Percentiles rank a stretch among this genome's conserved stretches.
These are phyloP conservation scores for Siniperca scherzeri DNA, from an alignment of 2,797 vertebrate genomes.

Conservation along the genomic window DNA sequence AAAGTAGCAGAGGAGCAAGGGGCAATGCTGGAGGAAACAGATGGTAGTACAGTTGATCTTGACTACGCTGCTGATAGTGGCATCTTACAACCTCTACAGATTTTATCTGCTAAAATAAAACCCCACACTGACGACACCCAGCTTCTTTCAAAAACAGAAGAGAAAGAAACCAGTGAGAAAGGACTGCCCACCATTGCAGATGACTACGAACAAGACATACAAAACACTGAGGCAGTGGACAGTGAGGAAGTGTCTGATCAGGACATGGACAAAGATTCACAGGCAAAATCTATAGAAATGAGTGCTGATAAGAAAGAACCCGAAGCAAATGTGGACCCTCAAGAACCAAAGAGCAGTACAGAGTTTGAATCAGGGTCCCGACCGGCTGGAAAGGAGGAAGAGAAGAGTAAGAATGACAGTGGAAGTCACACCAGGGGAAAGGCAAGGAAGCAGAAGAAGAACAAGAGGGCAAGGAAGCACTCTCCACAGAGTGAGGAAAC, in stretches of 20 bases:
- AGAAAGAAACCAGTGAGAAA: conserved; percentile 47
- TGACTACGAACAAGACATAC: conserved; percentile 64
- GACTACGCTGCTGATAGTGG: conserved; percentile 77
- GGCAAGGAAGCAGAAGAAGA: conserved; percentile 77
- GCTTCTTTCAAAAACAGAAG: conserved; percentile 35
- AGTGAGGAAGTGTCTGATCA: conserved; percentile 46
- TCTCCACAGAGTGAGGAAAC: conserved; percentile 76
- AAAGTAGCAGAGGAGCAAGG: conserved; percentile 21
- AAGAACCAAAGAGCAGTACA: conserved; percentile 45
- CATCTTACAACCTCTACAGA: conserved; percentile 52
- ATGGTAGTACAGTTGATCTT: conserved; percentile 78
- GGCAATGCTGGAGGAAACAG: conserved; percentile 61
- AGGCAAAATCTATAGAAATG: conserved; percentile 27
- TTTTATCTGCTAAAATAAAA: conserved; percentile 41
- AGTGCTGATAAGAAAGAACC: conserved; percentile 15
- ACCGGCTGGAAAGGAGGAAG: conserved; percentile 51
- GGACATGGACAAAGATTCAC: conserved; percentile 31
- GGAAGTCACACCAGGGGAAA: conserved; percentile 67
- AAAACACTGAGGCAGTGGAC: conserved; percentile 58
- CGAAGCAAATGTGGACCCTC: conserved; percentile 18
- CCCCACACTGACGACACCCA: conserved; percentile 19
- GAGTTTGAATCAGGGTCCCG: conserved; percentile 35
- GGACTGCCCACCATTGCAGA: conserved; percentile 39
- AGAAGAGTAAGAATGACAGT: conserved; percentile 70
- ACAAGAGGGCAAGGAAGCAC: conserved; percentile 74